Evolutionary conservation across 1,140 invertebrate genomes (phyloP).

Genomic region (Physella acuta): DNA sequence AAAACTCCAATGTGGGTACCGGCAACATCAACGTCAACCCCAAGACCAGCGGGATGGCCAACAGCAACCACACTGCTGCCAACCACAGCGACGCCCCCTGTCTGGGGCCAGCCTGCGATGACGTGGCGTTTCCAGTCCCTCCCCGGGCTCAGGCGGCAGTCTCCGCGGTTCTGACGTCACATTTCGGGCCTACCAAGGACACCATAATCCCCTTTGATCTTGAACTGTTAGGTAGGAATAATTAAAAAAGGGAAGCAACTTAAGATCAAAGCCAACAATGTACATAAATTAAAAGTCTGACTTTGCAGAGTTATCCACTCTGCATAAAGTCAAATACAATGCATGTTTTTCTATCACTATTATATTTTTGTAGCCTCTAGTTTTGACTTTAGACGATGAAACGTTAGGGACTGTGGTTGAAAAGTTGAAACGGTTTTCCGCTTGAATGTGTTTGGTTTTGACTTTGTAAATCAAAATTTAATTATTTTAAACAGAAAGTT

Average conservation of each 20-base stretch:
- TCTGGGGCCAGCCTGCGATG: slow-evolving; percentile 2
- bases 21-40: background rate
- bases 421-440: no score
- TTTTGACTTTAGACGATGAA: no score
- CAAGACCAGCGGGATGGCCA: background rate
- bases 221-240: slow-evolving; percentile 26
- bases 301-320: no score
- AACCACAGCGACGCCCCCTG: background rate
- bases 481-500: no score
- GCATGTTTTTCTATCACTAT: no score
- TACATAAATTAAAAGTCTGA: no score
- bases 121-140: background rate
- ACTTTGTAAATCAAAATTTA: no score
- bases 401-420: no score
- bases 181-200: slow-evolving; percentile 39
- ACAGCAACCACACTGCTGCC: background rate
- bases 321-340: no score
- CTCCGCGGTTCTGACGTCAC: slow-evolving; percentile 34
- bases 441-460: no score
- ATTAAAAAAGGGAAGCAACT: background rate
- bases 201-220: slow-evolving; percentile 38
- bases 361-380: no score
- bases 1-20: background rate
- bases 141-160: slow-evolving; percentile 29
- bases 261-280: no score